Conservation (phyloP, 1,140 invertebrate species). For the Megathymus violae region DNA sequence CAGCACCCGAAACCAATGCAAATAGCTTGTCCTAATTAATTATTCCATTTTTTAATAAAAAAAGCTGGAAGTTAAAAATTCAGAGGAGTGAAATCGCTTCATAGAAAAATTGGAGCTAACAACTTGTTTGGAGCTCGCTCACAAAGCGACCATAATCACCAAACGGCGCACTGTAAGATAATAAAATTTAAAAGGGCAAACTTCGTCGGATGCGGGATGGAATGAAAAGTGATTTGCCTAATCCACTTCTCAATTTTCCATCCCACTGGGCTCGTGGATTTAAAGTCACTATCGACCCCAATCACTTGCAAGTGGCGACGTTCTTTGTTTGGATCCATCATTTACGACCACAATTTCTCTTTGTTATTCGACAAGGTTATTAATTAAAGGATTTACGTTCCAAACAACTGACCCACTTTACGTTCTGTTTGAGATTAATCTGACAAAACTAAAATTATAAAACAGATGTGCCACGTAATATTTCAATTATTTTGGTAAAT, state of each 20-base stretch:
- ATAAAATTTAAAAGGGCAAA: slow-evolving; percentile 82
- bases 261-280: slow-evolving; percentile 64
- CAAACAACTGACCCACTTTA: slow-evolving; percentile 24
- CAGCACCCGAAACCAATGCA: slow-evolving; percentile 26
- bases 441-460: not conserved
- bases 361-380: slow-evolving; percentile 29
- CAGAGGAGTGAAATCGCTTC: slow-evolving; percentile 20
- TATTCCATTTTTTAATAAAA: slow-evolving; percentile 23
- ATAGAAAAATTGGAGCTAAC: slow-evolving; percentile 40
- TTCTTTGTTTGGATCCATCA: slow-evolving; percentile 30
- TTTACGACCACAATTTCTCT: slow-evolving; percentile 23
- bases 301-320: slow-evolving; percentile 43
- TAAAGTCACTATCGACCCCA: slow-evolving; percentile 60
- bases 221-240: slow-evolving; percentile 83
- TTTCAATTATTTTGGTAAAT: not conserved
- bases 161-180: slow-evolving; percentile 60
- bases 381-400: slow-evolving; percentile 26
- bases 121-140: slow-evolving; percentile 45
- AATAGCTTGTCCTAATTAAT: slow-evolving; percentile 31
- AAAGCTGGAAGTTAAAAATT: not conserved
- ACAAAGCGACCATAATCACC: slow-evolving; percentile 45
- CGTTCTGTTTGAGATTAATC: slow-evolving; percentile 18
- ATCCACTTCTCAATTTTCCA: slow-evolving; percentile 81
- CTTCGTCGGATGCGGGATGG: slow-evolving; percentile 70
- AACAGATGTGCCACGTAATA: too few species aligned